Evolutionary conservation across 2,113 vertebrate genomes (phyloP), one percentile per base, ranked within the genome.

Genomic region (Nothobranchius kuhntae): DNA sequence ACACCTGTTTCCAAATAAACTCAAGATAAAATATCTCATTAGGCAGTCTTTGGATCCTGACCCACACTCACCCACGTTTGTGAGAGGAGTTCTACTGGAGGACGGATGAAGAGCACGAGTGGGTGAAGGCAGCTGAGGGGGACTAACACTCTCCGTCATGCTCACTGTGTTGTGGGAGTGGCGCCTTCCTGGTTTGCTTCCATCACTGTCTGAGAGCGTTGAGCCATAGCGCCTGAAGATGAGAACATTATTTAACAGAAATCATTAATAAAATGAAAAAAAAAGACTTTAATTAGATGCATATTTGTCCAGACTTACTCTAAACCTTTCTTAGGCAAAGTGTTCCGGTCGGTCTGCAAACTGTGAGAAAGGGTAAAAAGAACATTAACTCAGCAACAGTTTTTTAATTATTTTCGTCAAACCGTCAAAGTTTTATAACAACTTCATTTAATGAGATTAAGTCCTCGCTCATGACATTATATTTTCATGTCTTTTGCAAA

Each of bases 281-380:
- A 30, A 7, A 3, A 62, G 8, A 48, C 38, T 63, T 54, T 3
- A 59, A 46, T 71, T 3, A 30, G 17, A 70, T 38, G 62, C 10
- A 2, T 6, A 47, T 17, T 0, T 48, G 17, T 61, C 52, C 17
- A 13, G 26, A 76, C 91, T 87, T 95, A 98, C 96, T 97, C 96
- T 78, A 98, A 86, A 67, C 96, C 95, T 86, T 98, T 98, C 93
- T 98, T 98, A 57, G 97, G 96, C 73, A 98, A 91, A 0, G 95
- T 97, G 80, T 98, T 98, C 78, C 95, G 93, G 90, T 98, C 96
- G 0, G 95, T 92, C 77, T 93, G 95, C 87, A 91, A 86, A 85
- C 96, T 98, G 89, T 11, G 52, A 11, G 66, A 76, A 17, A 53
- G 73, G 48, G 9, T 15, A 17, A 56, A n/a, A 30, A 30, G 30